These are phyloP conservation scores for Cordilura impudica DNA, from an alignment of 2,888 invertebrate genomes.

Conservation along the genomic window DNA sequence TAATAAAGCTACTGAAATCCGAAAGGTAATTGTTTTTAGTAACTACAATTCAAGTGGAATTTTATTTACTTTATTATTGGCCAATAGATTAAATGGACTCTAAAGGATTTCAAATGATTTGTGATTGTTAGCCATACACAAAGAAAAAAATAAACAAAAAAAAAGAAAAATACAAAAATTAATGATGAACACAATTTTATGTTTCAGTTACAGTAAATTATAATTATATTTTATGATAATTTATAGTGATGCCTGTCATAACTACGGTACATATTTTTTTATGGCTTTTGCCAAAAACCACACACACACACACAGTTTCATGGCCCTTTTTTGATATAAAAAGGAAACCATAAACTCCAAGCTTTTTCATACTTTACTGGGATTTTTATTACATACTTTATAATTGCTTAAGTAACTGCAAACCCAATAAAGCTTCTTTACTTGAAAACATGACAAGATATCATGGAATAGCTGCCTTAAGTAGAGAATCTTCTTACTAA, in stretches of 20 bases:
- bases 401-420: slow-evolving; percentile 58
- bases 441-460: slow-evolving; percentile 26
- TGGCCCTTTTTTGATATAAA: not conserved
- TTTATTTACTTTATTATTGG: slow-evolving; percentile 52
- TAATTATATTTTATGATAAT: slow-evolving; percentile 9
- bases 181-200: not conserved
- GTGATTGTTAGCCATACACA: not conserved
- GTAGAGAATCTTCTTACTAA: not conserved
- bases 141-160: not conserved
- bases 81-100: slow-evolving; percentile 25
- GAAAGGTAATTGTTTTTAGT: slow-evolving; percentile 55
- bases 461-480: slow-evolving; percentile 23
- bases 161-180: not conserved
- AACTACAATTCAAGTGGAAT: slow-evolving; percentile 56
- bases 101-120: slow-evolving; percentile 31
- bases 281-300: not conserved
- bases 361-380: slow-evolving; percentile 23
- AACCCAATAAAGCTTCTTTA: slow-evolving; percentile 13
- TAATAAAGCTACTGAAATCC: slow-evolving; percentile 54
- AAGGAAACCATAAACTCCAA: slow-evolving; percentile 30
- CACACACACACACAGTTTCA: too few species aligned
- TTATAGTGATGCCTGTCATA: slow-evolving; percentile 13
- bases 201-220: too few species aligned
- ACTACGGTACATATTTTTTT: not conserved
- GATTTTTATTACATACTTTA: slow-evolving; percentile 44